phyloP scores from a whole-genome alignment of 2,888 invertebrate species.

The Zelleria hepariella region DNA sequence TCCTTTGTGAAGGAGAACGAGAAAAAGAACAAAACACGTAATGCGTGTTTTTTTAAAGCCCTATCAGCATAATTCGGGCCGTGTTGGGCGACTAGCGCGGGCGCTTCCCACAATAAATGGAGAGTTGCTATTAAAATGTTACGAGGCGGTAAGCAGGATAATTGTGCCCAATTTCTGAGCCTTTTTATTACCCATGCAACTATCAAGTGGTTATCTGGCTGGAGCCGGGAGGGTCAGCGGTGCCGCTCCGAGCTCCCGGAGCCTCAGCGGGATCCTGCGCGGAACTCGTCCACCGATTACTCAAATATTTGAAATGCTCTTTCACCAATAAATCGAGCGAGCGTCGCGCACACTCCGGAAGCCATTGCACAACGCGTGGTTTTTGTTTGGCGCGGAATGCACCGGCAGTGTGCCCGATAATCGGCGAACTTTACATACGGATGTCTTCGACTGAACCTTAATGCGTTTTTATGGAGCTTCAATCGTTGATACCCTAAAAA shows the following conservation, averaged over 20 bases:
- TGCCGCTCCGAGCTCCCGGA: constrained; percentile 18
- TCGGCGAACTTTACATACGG: background rate
- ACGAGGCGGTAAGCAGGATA: constrained; percentile 58
- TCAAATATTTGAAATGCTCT: background rate
- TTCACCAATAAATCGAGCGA: background rate
- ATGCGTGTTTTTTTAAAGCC: background rate
- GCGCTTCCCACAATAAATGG: constrained; percentile 53
- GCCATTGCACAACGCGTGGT: background rate
- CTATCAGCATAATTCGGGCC: constrained; percentile 2
- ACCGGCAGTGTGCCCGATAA: background rate
- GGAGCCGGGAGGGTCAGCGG: constrained; percentile 21
- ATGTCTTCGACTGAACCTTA: background rate
- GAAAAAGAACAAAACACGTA: background rate
- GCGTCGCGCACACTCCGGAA: background rate
- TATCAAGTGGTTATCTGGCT: constrained; percentile 58
- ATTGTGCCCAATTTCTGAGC: constrained; percentile 63
- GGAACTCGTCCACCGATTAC: background rate
- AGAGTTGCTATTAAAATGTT: constrained; percentile 59
- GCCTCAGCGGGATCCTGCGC: background rate
- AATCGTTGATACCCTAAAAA: background rate
- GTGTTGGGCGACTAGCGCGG: constrained; percentile 1
- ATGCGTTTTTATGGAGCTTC: background rate
- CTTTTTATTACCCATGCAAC: constrained; percentile 63
- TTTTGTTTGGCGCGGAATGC: background rate
- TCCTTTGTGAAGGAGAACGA: background rate